A percentile compares a stretch with the other conserved stretches of the same genome.
Evolutionary conservation across 2,113 vertebrate genomes (phyloP).

Genomic region (Gopherus flavomarginatus): DNA sequence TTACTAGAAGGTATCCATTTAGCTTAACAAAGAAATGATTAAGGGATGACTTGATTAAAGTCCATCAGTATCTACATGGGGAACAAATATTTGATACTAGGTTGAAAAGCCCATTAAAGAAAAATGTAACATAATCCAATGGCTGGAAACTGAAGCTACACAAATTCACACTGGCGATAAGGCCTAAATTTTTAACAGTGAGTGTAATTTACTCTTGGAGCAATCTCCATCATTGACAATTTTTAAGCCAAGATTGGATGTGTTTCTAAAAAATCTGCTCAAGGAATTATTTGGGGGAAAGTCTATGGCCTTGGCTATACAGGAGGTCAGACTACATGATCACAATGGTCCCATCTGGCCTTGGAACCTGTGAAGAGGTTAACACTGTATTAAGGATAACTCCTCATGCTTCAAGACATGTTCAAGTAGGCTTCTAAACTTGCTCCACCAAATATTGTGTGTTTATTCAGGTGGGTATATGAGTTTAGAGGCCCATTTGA

Average conservation of each 20-base stretch:
- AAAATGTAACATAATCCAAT: background rate
- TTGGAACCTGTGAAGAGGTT: background rate
- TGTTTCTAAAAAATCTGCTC: background rate
- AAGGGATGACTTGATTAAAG: background rate
- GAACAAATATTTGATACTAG: background rate
- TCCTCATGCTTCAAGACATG: background rate
- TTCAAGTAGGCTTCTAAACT: background rate
- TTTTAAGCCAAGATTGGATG: background rate
- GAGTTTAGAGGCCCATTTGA: background rate
- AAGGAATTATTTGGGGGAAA: background rate
- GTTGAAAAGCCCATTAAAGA: too few relatives aligned
- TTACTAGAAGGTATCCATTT: background rate
- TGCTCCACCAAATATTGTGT: background rate
- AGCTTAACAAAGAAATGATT: background rate
- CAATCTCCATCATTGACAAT: background rate
- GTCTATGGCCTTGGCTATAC: background rate
- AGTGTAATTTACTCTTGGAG: background rate
- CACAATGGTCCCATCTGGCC: background rate
- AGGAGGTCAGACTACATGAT: background rate
- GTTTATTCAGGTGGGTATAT: background rate
- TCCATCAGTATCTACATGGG: background rate
- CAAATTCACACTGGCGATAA: background rate
- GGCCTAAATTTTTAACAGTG: background rate
- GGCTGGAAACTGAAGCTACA: background rate
- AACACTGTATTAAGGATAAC: conserved; percentile 15